Base-by-base conservation (phyloP, 2,113 vertebrate species). In the Mesitornis unicolor region DNA sequence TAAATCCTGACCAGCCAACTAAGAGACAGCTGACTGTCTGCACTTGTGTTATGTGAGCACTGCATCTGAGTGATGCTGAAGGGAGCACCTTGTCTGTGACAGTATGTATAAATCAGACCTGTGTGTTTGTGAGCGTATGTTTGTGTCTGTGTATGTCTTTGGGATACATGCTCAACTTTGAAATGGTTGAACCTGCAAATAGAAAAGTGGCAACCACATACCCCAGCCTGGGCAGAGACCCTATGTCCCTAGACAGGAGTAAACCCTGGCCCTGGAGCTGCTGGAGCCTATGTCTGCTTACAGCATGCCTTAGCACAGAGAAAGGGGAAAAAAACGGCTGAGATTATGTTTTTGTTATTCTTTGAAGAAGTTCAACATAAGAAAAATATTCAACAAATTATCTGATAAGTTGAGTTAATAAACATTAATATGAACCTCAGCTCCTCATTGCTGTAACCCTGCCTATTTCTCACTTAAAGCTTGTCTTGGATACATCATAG, bases 131-230 rank as follows among this genome's bases (percentile, higher is more conserved):
- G 21, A 29, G 18, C 4, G 1, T 43, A 11, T 36, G 3, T 2
- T 1, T 15, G 7, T 47, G 43, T 48, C 16, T 68, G 3, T 53
- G 50, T n/a, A 3, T 7, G 26, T 28, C 17, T 24, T 48, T 36
- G 24, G 26, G 14, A 28, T 19, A 26, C 6, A 1, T 3, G 15
- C 10, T 84, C 19, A 48, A 10, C 13, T 73, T 57, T 71, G 11
- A 13, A 17, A 24, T 3, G 2, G 18, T 36, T 50, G 35, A 54
- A 45, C 28, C 28, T 74, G 43, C 14, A 73, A 81, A 59, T 16
- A 64, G 13, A 10, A 60, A 71, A 48, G 51, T 48, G 35, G 3
- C 31, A 78, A 15, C 1, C 2, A 1, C 1, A 1, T 9, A 5
- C 13, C 25, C 3, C 7, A 50, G 29, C 15, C 16, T 42, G 19